phyloP scores from a whole-genome alignment of 2,113 vertebrate species.

The Lophotis ruficrista region DNA sequence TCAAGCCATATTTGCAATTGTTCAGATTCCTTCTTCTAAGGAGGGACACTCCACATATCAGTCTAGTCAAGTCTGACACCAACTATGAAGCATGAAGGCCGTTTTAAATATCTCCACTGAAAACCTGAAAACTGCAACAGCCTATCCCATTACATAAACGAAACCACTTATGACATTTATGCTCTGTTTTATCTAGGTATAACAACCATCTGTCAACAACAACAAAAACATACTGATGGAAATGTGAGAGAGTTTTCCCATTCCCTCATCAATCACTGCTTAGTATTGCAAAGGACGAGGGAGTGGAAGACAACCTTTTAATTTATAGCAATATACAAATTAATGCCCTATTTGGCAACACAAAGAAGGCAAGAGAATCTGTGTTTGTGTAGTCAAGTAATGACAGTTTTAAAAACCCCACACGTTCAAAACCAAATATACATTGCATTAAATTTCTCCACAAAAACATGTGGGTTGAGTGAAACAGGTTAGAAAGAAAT shows the following conservation, averaged over 20 bases:
- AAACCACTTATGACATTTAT: neutral
- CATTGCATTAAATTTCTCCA: neutral
- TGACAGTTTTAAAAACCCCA: neutral
- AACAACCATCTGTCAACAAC: slow-evolving; percentile 7
- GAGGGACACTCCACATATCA: neutral
- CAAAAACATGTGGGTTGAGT: neutral
- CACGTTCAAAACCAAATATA: neutral
- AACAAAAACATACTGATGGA: slow-evolving; percentile 21
- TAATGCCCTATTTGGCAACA: slow-evolving; percentile 7
- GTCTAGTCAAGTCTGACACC: neutral
- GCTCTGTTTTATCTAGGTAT: neutral
- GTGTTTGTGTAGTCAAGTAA: neutral
- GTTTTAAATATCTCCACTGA: neutral
- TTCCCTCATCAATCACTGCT: neutral
- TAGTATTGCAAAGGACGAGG: neutral
- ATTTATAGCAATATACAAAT: neutral
- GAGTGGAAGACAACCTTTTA: neutral
- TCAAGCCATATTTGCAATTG: neutral
- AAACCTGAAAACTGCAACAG: neutral
- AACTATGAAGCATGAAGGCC: neutral
- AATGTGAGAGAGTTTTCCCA: neutral
- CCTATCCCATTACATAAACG: neutral
- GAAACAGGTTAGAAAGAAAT: neutral
- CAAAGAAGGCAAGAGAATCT: neutral
- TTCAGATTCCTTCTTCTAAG: neutral